phyloP scores from a whole-genome alignment of 2,797 vertebrate species.

The Natrix natrix region DNA sequence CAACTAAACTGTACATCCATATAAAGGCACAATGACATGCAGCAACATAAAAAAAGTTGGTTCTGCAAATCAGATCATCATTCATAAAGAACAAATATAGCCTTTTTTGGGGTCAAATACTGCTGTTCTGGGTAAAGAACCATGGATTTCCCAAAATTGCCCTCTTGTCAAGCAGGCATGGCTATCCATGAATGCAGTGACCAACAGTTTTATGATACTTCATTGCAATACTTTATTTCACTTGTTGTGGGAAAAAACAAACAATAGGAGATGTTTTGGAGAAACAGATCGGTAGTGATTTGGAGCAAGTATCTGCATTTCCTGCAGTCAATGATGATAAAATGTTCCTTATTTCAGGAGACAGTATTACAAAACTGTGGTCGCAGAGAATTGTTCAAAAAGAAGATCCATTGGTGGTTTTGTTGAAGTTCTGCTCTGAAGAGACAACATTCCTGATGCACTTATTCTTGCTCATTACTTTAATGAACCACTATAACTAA shows the following conservation, averaged over 20 bases:
- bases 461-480: constrained; percentile 85
- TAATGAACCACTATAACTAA: constrained; percentile 90
- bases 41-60: constrained; percentile 78
- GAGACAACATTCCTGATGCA: constrained; percentile 95
- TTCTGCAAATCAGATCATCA: constrained; percentile 90
- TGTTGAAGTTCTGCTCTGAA: constrained; percentile 94
- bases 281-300: constrained; percentile 87
- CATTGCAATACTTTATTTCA: constrained; percentile 85
- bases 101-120: constrained; percentile 77
- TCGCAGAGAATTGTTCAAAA: constrained; percentile 80
- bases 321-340: constrained; percentile 77
- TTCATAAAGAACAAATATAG: constrained; percentile 88
- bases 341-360: constrained; percentile 85
- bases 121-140: constrained; percentile 88
- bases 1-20: background rate
- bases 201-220: constrained; percentile 82
- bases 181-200: constrained; percentile 88
- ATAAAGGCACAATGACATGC: constrained; percentile 77
- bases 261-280: constrained; percentile 70
- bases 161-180: constrained; percentile 89
- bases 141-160: constrained; percentile 79
- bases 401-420: constrained; percentile 82
- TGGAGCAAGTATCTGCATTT: constrained; percentile 83
- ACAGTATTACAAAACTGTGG: constrained; percentile 89
- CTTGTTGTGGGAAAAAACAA: constrained; percentile 74